A percentile compares a stretch with the other conserved stretches of the same genome.
Evolutionary conservation across 2,888 invertebrate genomes (phyloP).

Genomic region (Tenthredo notha): DNA sequence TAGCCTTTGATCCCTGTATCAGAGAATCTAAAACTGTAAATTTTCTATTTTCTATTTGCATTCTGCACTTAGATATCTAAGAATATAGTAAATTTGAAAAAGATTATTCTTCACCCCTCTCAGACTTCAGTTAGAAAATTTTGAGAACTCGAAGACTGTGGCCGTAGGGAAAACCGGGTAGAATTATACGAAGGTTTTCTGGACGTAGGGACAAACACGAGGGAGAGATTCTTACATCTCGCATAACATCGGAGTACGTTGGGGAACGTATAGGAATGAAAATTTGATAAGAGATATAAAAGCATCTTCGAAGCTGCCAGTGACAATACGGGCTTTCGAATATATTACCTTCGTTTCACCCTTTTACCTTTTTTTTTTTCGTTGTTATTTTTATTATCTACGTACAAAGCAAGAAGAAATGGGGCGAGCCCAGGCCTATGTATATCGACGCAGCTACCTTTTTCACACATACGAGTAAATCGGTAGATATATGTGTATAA

Average conservation of each 20-base stretch:
- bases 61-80: not conserved
- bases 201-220: not conserved
- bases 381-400: not conserved
- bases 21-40: not conserved
- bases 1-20: not conserved
- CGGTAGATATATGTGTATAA: not conserved
- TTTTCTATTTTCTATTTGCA: not conserved
- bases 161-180: no score
- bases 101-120: not conserved
- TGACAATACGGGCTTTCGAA: slow-evolving; percentile 27
- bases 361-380: not conserved
- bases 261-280: slow-evolving; percentile 10
- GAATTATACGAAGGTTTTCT: not conserved
- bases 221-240: not conserved
- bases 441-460: not conserved
- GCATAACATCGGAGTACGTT: not conserved
- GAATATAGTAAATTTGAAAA: not conserved
- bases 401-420: not conserved
- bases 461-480: not conserved
- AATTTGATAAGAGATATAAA: slow-evolving; percentile 46
- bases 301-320: slow-evolving; percentile 38
- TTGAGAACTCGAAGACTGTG: not conserved
- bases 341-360: slow-evolving; percentile 32
- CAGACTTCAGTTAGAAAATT: not conserved
- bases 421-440: not conserved